Conservation (phyloP, 2,113 vertebrate species). For the Myotis yumanensis region DNA sequence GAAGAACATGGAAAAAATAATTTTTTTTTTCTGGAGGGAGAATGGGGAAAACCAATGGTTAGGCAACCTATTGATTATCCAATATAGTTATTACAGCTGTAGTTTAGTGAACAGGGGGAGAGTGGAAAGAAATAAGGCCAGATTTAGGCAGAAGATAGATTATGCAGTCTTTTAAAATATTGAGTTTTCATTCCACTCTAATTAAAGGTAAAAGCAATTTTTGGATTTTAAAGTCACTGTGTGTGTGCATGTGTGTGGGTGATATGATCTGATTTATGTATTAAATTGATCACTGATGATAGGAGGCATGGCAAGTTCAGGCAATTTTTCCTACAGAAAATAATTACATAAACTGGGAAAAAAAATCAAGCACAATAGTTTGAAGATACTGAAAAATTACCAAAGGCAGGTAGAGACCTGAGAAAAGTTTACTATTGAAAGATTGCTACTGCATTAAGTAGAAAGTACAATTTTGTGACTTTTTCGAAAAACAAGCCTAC, state of each 20-base stretch:
- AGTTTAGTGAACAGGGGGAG: background rate
- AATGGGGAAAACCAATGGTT: background rate
- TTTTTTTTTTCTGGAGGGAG: background rate
- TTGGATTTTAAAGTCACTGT: background rate
- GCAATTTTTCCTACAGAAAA: background rate
- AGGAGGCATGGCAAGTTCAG: background rate
- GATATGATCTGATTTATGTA: background rate
- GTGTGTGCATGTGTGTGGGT: background rate
- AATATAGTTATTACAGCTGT: background rate
- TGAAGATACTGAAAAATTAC: constrained; percentile 33
- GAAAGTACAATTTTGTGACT: background rate
- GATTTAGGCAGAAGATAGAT: background rate
- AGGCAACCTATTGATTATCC: background rate
- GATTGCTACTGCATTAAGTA: background rate
- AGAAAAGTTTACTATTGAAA: background rate
- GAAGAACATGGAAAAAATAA: background rate
- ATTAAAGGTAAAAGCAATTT: background rate
- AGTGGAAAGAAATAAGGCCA: background rate
- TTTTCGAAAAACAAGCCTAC: background rate
- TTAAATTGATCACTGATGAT: background rate
- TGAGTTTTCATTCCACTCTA: background rate
- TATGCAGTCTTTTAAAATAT: background rate
- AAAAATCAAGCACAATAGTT: background rate
- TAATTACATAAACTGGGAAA: background rate
- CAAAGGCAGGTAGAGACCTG: background rate